Percentiles rank a stretch among this genome's conserved stretches.
phyloP scores from a whole-genome alignment of 1,140 invertebrate species.

The Pseudoatta argentina region DNA sequence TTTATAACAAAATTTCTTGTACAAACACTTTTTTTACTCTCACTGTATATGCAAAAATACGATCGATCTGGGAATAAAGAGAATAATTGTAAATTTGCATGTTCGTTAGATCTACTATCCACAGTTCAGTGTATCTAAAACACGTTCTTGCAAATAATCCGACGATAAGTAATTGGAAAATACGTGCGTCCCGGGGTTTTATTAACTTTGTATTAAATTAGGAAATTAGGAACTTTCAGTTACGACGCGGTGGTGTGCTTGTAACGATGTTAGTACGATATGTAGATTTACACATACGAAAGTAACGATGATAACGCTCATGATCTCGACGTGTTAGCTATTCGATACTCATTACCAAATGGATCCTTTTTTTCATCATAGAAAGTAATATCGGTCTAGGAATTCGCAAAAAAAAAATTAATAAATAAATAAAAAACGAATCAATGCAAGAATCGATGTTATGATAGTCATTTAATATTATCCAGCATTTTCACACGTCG shows the following conservation, averaged over 20 bases:
- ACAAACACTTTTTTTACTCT: too few relatives aligned
- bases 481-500: constrained; percentile 17
- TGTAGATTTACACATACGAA: not conserved
- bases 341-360: not conserved
- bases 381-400: not conserved
- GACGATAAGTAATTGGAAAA: constrained; percentile 55
- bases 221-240: constrained; percentile 56
- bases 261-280: not conserved
- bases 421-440: not conserved
- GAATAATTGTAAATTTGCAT: constrained; percentile 34
- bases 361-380: not conserved
- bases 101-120: constrained; percentile 37
- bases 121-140: constrained; percentile 23
- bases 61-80: constrained; percentile 35
- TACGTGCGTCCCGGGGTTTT: constrained; percentile 51
- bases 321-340: not conserved
- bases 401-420: not conserved
- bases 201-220: constrained; percentile 61
- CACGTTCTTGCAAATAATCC: constrained; percentile 42
- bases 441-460: not conserved
- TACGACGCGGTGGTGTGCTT: not conserved
- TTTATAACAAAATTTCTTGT: too few relatives aligned
- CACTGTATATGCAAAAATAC: not conserved
- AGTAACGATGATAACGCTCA: not conserved
- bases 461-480: not conserved